Evolutionary conservation across 2,797 vertebrate genomes (phyloP).

Genomic region (Trematomus bernacchii): DNA sequence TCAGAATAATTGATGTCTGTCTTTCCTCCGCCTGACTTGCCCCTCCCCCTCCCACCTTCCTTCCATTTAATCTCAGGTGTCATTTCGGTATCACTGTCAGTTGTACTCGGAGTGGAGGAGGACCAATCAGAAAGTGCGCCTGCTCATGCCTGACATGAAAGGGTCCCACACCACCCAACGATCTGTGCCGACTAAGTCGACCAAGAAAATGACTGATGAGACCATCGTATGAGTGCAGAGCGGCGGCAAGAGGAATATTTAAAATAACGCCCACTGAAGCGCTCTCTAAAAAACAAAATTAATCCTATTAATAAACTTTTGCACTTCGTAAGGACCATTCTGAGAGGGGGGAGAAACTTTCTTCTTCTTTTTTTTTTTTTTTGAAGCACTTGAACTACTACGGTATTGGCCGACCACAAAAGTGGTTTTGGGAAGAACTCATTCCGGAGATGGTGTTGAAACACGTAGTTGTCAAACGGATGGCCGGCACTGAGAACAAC

Average conservation of each 20-base stretch:
- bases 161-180: slow-evolving; percentile 87
- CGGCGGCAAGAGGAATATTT: slow-evolving; percentile 64
- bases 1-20: slow-evolving; percentile 44
- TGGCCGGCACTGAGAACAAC: slow-evolving; percentile 54
- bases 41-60: slow-evolving; percentile 1
- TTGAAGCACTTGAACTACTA: slow-evolving; percentile 79
- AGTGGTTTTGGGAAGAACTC: slow-evolving; percentile 70
- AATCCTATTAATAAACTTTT: slow-evolving; percentile 79
- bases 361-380: slow-evolving; percentile 66
- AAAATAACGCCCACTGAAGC: slow-evolving; percentile 63
- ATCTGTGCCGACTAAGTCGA: slow-evolving; percentile 90
- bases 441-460: slow-evolving; percentile 64
- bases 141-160: slow-evolving; percentile 91
- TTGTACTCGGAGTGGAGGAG: slow-evolving; percentile 97
- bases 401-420: slow-evolving; percentile 63
- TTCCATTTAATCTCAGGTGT: slow-evolving; percentile 84
- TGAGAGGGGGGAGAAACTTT: slow-evolving; percentile 58
- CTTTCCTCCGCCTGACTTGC: slow-evolving; percentile 8
- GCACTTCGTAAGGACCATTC: slow-evolving; percentile 81
- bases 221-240: slow-evolving; percentile 91
- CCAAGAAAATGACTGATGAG: slow-evolving; percentile 95
- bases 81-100: slow-evolving; percentile 99
- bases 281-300: slow-evolving; percentile 66
- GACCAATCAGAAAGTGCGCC: slow-evolving; percentile 97
- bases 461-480: slow-evolving; percentile 48